These are phyloP conservation scores for Chondrilla cf. caribensis DNA, from an alignment of 37 sponge, comb jelly and placozoan species.

Conservation along the genomic window DNA sequence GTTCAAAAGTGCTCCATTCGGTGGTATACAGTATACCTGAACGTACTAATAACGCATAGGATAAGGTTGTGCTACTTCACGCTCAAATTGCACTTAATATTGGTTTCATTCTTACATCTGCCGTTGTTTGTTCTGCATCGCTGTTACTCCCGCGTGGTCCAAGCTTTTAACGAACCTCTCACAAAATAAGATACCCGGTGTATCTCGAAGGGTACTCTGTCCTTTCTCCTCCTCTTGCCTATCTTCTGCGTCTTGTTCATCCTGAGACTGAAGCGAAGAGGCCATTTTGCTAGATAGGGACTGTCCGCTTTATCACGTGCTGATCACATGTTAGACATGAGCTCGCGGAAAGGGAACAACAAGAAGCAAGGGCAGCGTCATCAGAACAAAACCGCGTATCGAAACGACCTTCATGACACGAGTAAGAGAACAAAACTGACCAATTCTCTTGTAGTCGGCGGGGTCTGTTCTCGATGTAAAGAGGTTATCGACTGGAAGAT, in stretches of 20 bases:
- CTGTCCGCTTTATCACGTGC: neutral
- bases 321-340: neutral
- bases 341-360: conserved; percentile 18
- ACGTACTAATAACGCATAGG: too few relatives aligned
- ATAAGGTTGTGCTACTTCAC: too few relatives aligned
- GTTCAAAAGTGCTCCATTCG: too few relatives aligned
- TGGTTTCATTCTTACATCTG: conserved; percentile 8
- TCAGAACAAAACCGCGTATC: conserved; percentile 53
- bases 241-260: neutral
- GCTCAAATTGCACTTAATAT: too few relatives aligned
- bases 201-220: neutral
- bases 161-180: neutral
- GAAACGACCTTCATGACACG: conserved; percentile 27
- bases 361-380: conserved; percentile 59
- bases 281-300: neutral
- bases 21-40: too few relatives aligned
- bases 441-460: conserved; percentile 24
- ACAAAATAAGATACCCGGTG: neutral
- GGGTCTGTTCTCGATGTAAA: conserved; percentile 60
- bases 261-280: neutral
- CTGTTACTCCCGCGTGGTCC: neutral
- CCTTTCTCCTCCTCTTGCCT: neutral
- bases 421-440: conserved; percentile 20
- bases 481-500: conserved; percentile 76
- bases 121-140: neutral